A percentile compares a stretch with the other conserved stretches of the same genome.
Conservation (phyloP, 1,140 invertebrate species). For the Andrena cerasifolii region DNA sequence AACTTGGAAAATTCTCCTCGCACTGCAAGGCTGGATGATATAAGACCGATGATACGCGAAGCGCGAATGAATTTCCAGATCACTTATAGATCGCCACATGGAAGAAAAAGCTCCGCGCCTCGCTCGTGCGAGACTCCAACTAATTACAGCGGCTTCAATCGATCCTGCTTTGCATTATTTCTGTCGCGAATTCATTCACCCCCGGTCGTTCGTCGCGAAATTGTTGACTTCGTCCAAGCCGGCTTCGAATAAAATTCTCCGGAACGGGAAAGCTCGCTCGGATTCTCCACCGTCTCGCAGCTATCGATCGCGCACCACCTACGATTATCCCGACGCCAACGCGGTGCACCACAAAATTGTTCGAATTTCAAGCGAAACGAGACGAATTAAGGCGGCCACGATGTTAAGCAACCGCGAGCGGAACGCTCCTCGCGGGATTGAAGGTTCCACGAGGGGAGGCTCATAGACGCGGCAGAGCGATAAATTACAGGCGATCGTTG, state of each 20-base stretch:
- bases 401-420: background rate
- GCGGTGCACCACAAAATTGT: background rate
- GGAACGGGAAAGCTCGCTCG: background rate
- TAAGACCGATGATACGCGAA: too few relatives aligned
- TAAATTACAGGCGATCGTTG: conserved; percentile 22
- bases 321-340: background rate
- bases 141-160: conserved; percentile 29
- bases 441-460: background rate
- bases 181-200: background rate
- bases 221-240: background rate
- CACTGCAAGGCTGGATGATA: too few relatives aligned
- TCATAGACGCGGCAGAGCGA: background rate
- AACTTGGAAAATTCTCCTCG: too few relatives aligned
- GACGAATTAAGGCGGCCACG: background rate
- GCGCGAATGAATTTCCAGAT: too few relatives aligned
- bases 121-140: conserved; percentile 27
- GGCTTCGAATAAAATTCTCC: conserved; percentile 11
- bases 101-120: background rate
- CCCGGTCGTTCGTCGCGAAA: background rate
- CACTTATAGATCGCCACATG: too few relatives aligned
- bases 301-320: conserved; percentile 13
- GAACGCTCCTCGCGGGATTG: background rate
- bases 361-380: background rate
- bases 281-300: conserved; percentile 5
- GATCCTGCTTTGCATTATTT: conserved; percentile 17